Percentiles rank a stretch among this genome's conserved stretches.
Evolutionary conservation across 2,888 invertebrate species (phyloP).

Genomic region (Drosophila anceps): DNA sequence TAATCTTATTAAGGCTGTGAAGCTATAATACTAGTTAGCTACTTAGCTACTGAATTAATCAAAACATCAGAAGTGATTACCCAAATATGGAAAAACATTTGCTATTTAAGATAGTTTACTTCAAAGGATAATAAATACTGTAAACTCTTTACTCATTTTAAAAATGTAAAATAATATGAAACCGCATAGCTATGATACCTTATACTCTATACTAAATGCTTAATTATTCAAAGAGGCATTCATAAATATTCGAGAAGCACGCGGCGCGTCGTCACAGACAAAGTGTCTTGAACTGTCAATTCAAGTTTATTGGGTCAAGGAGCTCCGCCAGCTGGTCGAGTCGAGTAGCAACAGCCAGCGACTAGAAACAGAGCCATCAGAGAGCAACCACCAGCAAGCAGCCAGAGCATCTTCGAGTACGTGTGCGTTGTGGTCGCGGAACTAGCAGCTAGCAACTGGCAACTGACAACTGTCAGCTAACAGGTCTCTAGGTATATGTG

Average conservation of each 20-base stretch:
- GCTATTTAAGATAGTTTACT: too few species aligned
- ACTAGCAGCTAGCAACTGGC: slow-evolving; percentile 30
- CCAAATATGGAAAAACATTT: too few species aligned
- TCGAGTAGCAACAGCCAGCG: slow-evolving; percentile 32
- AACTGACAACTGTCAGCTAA: slow-evolving; percentile 40
- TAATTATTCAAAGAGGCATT: slow-evolving; percentile 59
- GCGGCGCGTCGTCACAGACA: slow-evolving; percentile 63
- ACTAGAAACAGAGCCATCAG: slow-evolving; percentile 23
- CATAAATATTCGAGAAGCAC: slow-evolving; percentile 76
- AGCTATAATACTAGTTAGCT: too few species aligned
- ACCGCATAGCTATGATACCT: slow-evolving; percentile 15
- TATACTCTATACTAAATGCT: slow-evolving; percentile 35
- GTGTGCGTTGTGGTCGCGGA: slow-evolving; percentile 52
- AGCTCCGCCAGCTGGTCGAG: slow-evolving; percentile 69
- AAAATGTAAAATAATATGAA: neutral
- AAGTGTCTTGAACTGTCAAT: slow-evolving; percentile 78
- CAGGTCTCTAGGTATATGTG: slow-evolving; percentile 37
- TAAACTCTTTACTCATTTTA: neutral
- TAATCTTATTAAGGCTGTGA: too few species aligned
- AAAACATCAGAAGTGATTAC: too few species aligned
- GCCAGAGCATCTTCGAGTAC: slow-evolving; percentile 35
- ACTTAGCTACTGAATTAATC: too few species aligned
- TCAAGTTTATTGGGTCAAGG: slow-evolving; percentile 85
- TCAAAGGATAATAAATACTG: too few species aligned
- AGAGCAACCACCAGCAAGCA: slow-evolving; percentile 5